A percentile compares a stretch with the other conserved stretches of the same genome.
phyloP scores from a whole-genome alignment of 2,797 vertebrate genomes.

The Sarcoramphus papa region DNA sequence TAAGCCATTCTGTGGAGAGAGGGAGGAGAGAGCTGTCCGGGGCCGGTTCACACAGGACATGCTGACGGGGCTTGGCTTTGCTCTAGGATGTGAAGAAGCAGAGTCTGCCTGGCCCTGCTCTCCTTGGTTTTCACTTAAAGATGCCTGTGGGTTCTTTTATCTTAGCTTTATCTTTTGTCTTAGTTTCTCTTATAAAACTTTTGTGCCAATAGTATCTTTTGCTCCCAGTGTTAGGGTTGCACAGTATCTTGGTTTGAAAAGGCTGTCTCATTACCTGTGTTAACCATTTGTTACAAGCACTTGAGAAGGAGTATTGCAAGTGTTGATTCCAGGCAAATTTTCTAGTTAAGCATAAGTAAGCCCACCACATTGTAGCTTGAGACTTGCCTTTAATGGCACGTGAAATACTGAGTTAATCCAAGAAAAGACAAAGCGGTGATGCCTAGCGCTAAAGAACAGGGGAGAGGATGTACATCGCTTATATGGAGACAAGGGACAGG shows the following conservation, averaged over 20 bases:
- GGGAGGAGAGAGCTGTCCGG: neutral
- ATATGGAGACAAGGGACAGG: neutral
- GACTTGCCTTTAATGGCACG: accelerated
- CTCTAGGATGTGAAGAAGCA: neutral
- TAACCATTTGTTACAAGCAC: neutral
- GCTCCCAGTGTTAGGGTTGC: neutral
- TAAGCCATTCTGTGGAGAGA: constrained; percentile 13
- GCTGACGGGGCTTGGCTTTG: neutral
- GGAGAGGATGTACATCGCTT: neutral
- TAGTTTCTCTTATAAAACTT: neutral
- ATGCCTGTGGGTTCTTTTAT: neutral
- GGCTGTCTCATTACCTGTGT: neutral
- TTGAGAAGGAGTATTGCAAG: neutral
- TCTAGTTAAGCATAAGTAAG: neutral
- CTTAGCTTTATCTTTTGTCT: neutral
- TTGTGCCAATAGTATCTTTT: neutral
- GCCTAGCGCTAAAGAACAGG: neutral
- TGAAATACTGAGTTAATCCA: neutral
- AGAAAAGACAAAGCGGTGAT: neutral
- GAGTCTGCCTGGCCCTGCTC: neutral
- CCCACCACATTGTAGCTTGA: neutral
- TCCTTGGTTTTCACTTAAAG: neutral
- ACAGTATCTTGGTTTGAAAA: neutral
- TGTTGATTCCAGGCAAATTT: neutral
- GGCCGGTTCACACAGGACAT: neutral